Evolutionary conservation across 2,113 vertebrate genomes (phyloP).

Genomic region (Mionectes macconnelli): DNA sequence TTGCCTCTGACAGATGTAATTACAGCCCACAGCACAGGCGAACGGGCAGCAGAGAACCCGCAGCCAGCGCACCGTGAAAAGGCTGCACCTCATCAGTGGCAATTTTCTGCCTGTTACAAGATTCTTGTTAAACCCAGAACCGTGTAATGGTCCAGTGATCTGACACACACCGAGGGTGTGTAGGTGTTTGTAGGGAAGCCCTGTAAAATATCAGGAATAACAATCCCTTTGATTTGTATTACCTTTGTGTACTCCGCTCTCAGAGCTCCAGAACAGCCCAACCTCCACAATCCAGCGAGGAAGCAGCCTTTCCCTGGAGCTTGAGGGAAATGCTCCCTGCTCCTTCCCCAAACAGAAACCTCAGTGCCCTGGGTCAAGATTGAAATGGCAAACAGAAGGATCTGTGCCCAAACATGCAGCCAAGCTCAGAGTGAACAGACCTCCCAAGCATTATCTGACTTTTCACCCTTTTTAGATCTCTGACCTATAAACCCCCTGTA

Average conservation of each 20-base stretch:
- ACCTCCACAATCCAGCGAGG: rapidly evolving
- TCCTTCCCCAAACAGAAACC: not conserved
- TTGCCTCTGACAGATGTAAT: not conserved
- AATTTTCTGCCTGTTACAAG: not conserved
- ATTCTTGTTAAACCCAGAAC: not conserved
- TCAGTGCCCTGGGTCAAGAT: rapidly evolving
- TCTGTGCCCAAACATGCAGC: not conserved
- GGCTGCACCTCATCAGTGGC: not conserved
- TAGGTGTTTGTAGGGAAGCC: not conserved
- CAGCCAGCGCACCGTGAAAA: not conserved
- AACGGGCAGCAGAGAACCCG: not conserved
- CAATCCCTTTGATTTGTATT: not conserved
- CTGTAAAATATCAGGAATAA: not conserved
- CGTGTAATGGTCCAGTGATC: not conserved
- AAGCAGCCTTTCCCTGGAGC: not conserved
- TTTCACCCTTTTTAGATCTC: not conserved
- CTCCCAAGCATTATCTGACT: rapidly evolving
- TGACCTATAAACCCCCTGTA: not conserved
- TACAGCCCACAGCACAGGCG: not conserved
- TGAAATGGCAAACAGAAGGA: rapidly evolving
- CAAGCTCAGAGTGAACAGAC: rapidly evolving
- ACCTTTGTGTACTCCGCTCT: not conserved
- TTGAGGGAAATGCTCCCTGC: no score
- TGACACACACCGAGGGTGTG: not conserved
- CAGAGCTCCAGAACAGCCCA: not conserved